These are phyloP conservation scores for Blomia tropicalis DNA, from an alignment of 2,888 invertebrate species.

Conservation along the genomic window DNA sequence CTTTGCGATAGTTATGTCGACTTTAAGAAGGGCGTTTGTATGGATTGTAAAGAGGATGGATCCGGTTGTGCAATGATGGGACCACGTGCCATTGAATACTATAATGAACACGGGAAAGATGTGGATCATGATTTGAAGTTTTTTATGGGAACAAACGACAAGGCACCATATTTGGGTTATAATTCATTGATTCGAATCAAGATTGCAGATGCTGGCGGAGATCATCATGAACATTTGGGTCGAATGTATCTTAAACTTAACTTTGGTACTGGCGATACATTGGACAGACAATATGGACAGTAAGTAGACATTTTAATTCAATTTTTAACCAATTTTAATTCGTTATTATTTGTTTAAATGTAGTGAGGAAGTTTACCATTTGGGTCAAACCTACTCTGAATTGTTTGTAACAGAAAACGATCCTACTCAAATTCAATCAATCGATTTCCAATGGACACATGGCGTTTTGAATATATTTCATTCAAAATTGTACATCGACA, in stretches of 20 bases:
- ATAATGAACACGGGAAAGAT: background rate
- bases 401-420: background rate
- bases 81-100: constrained; percentile 34
- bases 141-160: background rate
- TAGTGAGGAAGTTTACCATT: constrained; percentile 6
- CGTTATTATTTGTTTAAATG: background rate
- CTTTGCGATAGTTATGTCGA: constrained; percentile 60
- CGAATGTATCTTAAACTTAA: background rate
- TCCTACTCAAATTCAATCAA: background rate
- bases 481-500: constrained; percentile 8
- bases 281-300: background rate
- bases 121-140: background rate
- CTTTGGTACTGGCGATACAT: background rate
- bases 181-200: background rate
- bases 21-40: constrained; percentile 53
- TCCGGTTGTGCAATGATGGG: constrained; percentile 62
- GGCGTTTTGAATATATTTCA: background rate
- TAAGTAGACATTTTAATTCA: background rate
- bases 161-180: background rate
- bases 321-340: background rate
- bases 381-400: constrained; percentile 9
- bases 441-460: background rate
- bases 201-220: background rate
- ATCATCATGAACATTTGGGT: background rate
- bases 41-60: constrained; percentile 49